phyloP scores from a whole-genome alignment of 2,113 vertebrate genomes.

The Oryzias celebensis region DNA sequence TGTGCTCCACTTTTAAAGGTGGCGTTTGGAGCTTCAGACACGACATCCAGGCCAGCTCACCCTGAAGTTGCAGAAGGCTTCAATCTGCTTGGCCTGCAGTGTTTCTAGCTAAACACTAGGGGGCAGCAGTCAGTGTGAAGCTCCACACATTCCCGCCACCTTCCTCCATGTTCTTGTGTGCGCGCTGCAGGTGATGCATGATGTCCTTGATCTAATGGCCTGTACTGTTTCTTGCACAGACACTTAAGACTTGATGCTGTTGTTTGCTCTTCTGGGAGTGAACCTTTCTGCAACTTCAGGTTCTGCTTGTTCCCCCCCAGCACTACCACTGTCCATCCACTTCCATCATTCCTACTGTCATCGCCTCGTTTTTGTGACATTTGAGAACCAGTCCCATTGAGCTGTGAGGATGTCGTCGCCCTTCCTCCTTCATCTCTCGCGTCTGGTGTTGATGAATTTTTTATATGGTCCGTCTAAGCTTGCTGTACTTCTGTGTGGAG shows the following conservation, averaged over 20 bases:
- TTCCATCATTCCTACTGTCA: constrained; percentile 40
- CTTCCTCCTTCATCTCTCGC: constrained; percentile 54
- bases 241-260: constrained; percentile 71
- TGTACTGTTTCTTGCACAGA: constrained; percentile 75
- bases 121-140: constrained; percentile 16
- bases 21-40: constrained; percentile 38
- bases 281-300: constrained; percentile 76
- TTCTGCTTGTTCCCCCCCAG: constrained; percentile 37
- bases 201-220: constrained; percentile 54
- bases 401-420: constrained; percentile 38
- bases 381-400: constrained; percentile 23
- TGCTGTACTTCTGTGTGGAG: constrained; percentile 67
- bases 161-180: constrained; percentile 13
- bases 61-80: constrained; percentile 74
- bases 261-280: constrained; percentile 46
- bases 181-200: constrained; percentile 55
- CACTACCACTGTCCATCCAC: constrained; percentile 20
- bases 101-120: constrained; percentile 19
- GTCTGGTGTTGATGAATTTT: constrained; percentile 48
- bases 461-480: constrained; percentile 59
- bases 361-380: constrained; percentile 4
- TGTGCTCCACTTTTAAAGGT: constrained; percentile 30
- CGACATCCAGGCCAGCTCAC: constrained; percentile 26
- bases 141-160: constrained; percentile 11
- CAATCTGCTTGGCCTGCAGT: constrained; percentile 20